Conservation (phyloP, 1,140 invertebrate species). For the Drosophila neocordata region DNA sequence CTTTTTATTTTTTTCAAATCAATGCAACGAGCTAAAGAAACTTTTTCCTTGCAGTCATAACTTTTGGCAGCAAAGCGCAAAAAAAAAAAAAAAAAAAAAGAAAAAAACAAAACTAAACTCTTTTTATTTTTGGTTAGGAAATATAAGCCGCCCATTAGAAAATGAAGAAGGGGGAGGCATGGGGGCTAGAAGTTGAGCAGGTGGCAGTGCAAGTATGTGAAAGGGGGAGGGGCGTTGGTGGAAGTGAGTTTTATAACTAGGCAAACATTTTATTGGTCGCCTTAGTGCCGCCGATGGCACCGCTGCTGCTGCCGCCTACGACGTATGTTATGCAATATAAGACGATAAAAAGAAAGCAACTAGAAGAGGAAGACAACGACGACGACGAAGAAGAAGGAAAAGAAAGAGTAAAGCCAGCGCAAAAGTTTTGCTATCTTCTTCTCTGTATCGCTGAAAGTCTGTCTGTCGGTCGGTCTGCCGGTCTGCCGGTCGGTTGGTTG, state of each 20-base stretch:
- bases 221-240: no score
- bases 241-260: conserved; percentile 9
- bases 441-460: conserved; percentile 60
- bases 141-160: conserved; percentile 75
- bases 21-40: conserved; percentile 69
- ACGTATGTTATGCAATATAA: conserved; percentile 70
- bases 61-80: conserved; percentile 70
- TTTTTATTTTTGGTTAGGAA: conserved; percentile 56
- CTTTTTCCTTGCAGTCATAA: conserved; percentile 76
- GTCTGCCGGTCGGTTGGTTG: background rate
- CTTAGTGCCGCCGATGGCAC: conserved; percentile 50
- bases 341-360: conserved; percentile 41
- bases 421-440: conserved; percentile 67
- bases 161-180: conserved; percentile 28
- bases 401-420: conserved; percentile 45
- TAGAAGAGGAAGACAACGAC: conserved; percentile 17
- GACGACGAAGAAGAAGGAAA: conserved; percentile 30
- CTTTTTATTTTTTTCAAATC: conserved; percentile 56
- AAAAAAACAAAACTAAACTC: conserved; percentile 42
- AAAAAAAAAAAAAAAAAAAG: background rate
- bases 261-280: conserved; percentile 65
- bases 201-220: background rate
- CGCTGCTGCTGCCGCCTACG: background rate
- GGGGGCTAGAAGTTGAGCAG: conserved; percentile 4
- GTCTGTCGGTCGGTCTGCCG: background rate